These are phyloP conservation scores for Thripadectes ignobilis DNA, from an alignment of 2,797 vertebrate species.

Conservation along the genomic window DNA sequence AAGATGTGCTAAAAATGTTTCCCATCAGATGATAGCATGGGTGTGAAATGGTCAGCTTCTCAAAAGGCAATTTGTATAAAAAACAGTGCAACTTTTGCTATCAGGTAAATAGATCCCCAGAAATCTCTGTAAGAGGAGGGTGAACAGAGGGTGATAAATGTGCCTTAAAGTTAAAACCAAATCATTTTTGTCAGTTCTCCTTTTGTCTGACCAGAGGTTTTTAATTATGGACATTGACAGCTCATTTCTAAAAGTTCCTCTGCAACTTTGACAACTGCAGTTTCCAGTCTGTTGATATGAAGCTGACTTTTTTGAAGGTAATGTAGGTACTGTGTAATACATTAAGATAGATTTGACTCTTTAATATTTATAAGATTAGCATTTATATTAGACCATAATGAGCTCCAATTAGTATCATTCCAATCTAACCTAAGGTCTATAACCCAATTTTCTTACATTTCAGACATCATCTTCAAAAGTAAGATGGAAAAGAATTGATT, in stretches of 20 bases:
- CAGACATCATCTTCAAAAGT: constrained; percentile 59
- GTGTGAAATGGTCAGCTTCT: not conserved
- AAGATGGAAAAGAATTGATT: constrained; percentile 66
- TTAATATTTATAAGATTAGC: constrained; percentile 75
- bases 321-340: constrained; percentile 50
- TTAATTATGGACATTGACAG: not conserved
- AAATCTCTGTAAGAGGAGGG: not conserved
- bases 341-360: constrained; percentile 65
- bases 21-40: not conserved
- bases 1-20: not conserved
- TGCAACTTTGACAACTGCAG: constrained; percentile 30
- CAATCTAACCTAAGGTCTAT: constrained; percentile 63
- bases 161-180: not conserved
- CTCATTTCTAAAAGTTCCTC: constrained; percentile 23
- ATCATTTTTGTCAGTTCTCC: not conserved
- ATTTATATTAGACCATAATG: constrained; percentile 74
- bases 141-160: not conserved
- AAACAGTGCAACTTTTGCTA: not conserved
- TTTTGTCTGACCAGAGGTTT: not conserved
- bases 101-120: not conserved
- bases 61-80: not conserved
- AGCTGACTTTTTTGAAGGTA: constrained; percentile 56
- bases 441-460: constrained; percentile 70
- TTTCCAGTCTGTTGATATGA: constrained; percentile 53
- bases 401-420: constrained; percentile 72